Conservation (phyloP, 2,113 vertebrate species). For the Pao palembangensis region DNA sequence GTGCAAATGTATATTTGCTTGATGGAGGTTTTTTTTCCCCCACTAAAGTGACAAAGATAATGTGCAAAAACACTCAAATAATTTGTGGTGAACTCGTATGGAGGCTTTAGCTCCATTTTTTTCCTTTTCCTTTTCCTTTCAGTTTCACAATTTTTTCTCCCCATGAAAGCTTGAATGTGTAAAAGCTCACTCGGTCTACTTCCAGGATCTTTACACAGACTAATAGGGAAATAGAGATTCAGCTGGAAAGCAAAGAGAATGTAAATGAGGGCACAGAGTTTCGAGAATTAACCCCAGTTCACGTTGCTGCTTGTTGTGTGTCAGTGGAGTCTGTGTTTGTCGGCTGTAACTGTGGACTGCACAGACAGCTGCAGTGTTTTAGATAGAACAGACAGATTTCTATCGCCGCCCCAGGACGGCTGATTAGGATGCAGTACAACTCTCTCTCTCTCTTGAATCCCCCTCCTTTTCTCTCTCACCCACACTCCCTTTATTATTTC, state of each 20-base stretch:
- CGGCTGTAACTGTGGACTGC: constrained; percentile 44
- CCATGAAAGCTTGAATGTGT: not conserved
- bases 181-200: no score
- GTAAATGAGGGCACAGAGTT: not conserved
- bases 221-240: no score
- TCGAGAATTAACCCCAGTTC: constrained; percentile 18
- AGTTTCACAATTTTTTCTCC: not conserved
- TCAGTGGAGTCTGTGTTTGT: constrained; percentile 42
- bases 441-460: constrained; percentile 28
- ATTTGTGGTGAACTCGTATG: no score
- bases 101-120: no score
- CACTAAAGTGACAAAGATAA: no score
- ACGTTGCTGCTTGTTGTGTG: constrained; percentile 33
- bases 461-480: constrained; percentile 4
- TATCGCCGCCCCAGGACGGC: constrained; percentile 57
- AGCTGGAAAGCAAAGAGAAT: no score
- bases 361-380: constrained; percentile 62
- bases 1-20: no score
- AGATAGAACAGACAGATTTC: constrained; percentile 66
- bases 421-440: constrained; percentile 63
- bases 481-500: not conserved
- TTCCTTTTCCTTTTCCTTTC: not conserved
- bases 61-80: no score
- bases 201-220: no score
- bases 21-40: no score